Evolutionary conservation across 2,113 vertebrate genomes (phyloP).

Genomic region (Gorsachius goisagi): DNA sequence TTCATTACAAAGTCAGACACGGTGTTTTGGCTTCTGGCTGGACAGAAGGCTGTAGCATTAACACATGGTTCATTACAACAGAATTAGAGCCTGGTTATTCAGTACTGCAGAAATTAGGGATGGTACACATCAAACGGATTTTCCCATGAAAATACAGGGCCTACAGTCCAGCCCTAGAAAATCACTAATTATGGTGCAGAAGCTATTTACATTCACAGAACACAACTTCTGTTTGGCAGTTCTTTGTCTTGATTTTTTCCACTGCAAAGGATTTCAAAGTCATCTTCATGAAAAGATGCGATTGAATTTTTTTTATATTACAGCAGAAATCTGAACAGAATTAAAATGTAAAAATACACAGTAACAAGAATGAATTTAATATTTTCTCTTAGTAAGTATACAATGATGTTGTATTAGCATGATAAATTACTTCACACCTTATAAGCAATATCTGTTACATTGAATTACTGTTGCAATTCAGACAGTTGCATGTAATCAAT

Average conservation of each 20-base stretch:
- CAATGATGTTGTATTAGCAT: conserved; percentile 8
- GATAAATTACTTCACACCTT: conserved; percentile 31
- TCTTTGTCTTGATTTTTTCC: neutral
- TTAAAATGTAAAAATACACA: neutral
- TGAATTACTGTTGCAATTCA: neutral
- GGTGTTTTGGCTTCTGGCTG: conserved; percentile 42
- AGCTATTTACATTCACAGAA: conserved; percentile 14
- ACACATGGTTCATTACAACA: conserved; percentile 57
- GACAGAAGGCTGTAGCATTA: conserved; percentile 56
- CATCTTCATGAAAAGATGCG: neutral
- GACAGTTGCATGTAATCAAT: conserved; percentile 35
- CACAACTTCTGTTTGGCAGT: neutral
- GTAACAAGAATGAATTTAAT: neutral
- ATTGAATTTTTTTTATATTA: neutral
- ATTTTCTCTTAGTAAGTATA: neutral
- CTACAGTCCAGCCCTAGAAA: neutral
- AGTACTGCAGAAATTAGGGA: conserved; percentile 46
- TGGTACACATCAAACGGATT: conserved; percentile 42
- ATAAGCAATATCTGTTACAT: neutral
- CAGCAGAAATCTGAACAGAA: neutral
- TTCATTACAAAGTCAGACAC: conserved; percentile 59
- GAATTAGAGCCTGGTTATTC: conserved; percentile 15
- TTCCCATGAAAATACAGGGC: conserved; percentile 61
- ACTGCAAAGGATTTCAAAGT: neutral
- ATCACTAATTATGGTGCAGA: conserved; percentile 14